A percentile compares a stretch with the other conserved stretches of the same genome.
Evolutionary conservation across 2,888 invertebrate species (phyloP).

Genomic region (Orchesellides sinensis): DNA sequence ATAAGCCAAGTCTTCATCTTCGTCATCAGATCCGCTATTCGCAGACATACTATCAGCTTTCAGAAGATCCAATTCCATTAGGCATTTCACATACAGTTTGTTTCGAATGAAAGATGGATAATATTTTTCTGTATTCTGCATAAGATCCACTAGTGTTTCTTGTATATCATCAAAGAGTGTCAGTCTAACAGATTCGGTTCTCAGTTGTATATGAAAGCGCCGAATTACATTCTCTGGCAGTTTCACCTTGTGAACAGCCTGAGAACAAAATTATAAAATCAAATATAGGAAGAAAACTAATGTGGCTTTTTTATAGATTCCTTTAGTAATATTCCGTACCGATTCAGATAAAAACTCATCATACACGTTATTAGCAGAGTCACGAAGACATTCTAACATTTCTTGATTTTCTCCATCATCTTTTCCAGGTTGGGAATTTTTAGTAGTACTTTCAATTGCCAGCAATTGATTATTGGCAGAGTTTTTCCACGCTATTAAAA

Average conservation of each 20-base stretch:
- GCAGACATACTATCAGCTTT: slow-evolving; percentile 77
- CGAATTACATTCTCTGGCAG: slow-evolving; percentile 82
- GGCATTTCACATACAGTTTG: slow-evolving; percentile 83
- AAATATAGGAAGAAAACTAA: slow-evolving; percentile 2
- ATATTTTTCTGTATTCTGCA: slow-evolving; percentile 81
- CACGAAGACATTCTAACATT: slow-evolving; percentile 79
- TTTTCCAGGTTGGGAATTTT: slow-evolving; percentile 44
- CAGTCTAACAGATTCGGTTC: slow-evolving; percentile 82
- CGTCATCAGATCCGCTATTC: slow-evolving; percentile 76
- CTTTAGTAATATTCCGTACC: slow-evolving; percentile 76
- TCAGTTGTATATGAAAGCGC: slow-evolving; percentile 81
- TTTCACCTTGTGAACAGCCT: slow-evolving; percentile 82
- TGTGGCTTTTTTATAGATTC: background rate
- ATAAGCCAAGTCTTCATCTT: slow-evolving; percentile 80
- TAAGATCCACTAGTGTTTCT: slow-evolving; percentile 82
- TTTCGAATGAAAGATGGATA: slow-evolving; percentile 83
- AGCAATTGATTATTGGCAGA: slow-evolving; percentile 85
- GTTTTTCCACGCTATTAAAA: slow-evolving; percentile 80
- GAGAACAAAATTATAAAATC: background rate
- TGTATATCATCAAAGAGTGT: slow-evolving; percentile 92
- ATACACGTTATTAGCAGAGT: slow-evolving; percentile 83
- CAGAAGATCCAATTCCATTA: slow-evolving; percentile 85
- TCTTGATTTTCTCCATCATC: slow-evolving; percentile 72
- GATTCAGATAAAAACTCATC: slow-evolving; percentile 88
- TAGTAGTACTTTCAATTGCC: slow-evolving; percentile 77